Evolutionary conservation across 2,797 vertebrate genomes (phyloP), one percentile per base, ranked within the genome.

Genomic region (Gymnopithys bicolor): DNA sequence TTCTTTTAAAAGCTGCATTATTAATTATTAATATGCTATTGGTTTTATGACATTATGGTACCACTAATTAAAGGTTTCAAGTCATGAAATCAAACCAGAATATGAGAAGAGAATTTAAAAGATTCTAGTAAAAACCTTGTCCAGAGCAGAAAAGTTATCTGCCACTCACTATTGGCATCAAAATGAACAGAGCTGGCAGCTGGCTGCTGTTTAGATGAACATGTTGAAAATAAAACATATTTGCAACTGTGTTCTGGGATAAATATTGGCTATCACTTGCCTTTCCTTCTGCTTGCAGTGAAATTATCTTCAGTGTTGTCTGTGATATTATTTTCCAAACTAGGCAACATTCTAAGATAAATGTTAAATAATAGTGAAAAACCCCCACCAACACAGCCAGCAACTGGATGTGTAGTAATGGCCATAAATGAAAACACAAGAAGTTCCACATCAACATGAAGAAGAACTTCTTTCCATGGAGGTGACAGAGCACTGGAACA

Each of bases 11-110:
- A 96, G 19, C 64, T 85, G 4, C 24, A 25, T 62, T 84, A 84
- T 95, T 90, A 93, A 79, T 81, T 86, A 78, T 95, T 90, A 90
- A 70, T 77, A 86, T 63, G 41, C 14, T 73, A 30, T 92, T 91
- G 39, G 14, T 55, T 96, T 96, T 92, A 92, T 84, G 92, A 89
- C 82, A 79, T 77, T 85, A 91, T 66, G 56, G 43, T 70, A 96
- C 82, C 14, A 18, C 8, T 21, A 64, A 51, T 85, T 95, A 85
- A 85, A 95, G 59, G 11, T 93, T 96, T 96, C 77, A 94, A 78
- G 75, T 88, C 90, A 82, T 97, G 92, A 68, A 96, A 97, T 49
- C 5, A 60, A 83, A 87, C 30, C 10, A 58, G 13, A 77, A 52
- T 52, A 71, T 23, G 77, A 63, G 71, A 95, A 94, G 69, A 83